Conservation (phyloP, 2,797 vertebrate genomes). For the Esox lucius region DNA sequence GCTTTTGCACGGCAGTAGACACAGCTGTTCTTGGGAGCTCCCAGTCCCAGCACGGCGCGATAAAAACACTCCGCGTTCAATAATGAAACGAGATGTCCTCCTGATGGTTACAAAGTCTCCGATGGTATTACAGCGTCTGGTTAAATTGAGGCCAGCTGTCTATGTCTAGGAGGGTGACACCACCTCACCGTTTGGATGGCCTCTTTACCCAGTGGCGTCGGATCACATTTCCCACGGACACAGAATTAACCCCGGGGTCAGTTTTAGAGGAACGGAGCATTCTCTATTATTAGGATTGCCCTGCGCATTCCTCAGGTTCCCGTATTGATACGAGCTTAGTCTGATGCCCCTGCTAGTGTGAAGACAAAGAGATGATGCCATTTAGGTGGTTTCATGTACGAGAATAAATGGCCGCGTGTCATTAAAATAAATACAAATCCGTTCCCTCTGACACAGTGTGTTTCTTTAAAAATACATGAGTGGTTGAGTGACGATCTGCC, state of each 20-base stretch:
- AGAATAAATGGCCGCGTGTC: conserved; percentile 12
- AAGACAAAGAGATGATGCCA: conserved; percentile 20
- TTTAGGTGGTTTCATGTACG: conserved; percentile 23
- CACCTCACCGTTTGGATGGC: neutral
- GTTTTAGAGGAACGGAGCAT: conserved; percentile 22
- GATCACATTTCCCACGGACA: conserved; percentile 11
- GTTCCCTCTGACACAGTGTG: conserved; percentile 8
- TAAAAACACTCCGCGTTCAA: conserved; percentile 40
- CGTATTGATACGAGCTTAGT: conserved; percentile 11
- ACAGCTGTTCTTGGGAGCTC: conserved; percentile 40
- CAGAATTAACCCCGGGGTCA: conserved; percentile 25
- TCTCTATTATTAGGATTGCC: conserved; percentile 14
- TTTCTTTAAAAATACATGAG: conserved; percentile 30
- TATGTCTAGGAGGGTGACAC: conserved; percentile 12
- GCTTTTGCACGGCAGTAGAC: conserved; percentile 41
- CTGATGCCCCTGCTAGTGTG: conserved; percentile 1
- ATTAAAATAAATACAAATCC: conserved; percentile 15
- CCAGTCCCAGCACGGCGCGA: conserved; percentile 15
- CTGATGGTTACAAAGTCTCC: conserved; percentile 38
- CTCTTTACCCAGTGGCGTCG: conserved; percentile 19
- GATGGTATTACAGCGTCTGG: conserved; percentile 36
- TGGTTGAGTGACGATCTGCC: conserved; percentile 29
- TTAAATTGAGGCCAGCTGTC: conserved; percentile 13
- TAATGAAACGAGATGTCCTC: conserved; percentile 38
- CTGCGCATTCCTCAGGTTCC: conserved; percentile 40